Base-by-base conservation (phyloP, 23 tunicate species). In the Halocynthia aurantium region DNA sequence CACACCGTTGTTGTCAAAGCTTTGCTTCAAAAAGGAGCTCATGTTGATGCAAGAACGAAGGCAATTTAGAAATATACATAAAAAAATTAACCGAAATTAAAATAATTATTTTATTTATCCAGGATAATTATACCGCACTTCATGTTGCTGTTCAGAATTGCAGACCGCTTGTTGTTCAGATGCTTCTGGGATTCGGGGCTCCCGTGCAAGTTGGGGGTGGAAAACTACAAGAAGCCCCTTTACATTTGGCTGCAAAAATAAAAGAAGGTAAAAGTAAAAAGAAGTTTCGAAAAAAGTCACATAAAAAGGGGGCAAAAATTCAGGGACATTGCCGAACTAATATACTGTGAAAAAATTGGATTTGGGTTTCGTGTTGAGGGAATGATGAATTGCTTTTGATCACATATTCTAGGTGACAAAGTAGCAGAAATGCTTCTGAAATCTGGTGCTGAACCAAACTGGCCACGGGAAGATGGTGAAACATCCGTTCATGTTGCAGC, bases 401-500 rank as follows among this genome's bases (percentile, higher is more conserved):
- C 52, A 13, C 81, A 31, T 31, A 31, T 31, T 31, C 44, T 0
- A 89, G 96, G 96, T 7, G 85, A 86, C 20, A 83, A 86, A 74
- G 98, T 92, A 8, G 89, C 92, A 8, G 98, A 92, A 73, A 86
- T 86, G 88, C 64, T 92, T 7, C 72, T 92, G 51, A 86, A 86
- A 55, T 92, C 98, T 6, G 98, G 98, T 6, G 98, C 98, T 11
- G 92, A 92, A 51, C 88, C 76, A 17, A 82, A 92, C 51, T 82
- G 76, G 62, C 80, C 81, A 8, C 56, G 98, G 51, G 92, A 86
- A 22, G 98, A 92, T 58, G 98, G 98, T 9, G 88, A 92, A 58
- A 92, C 98, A 0, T 92, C 98, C 7, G 83, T 86, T n/a, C 98
- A 92, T 57, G 82, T 92, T 84, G 87, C 98, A 6, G 88, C 98